Base-by-base conservation (phyloP, 1,140 invertebrate genomes). In the Drosophila parvula region DNA sequence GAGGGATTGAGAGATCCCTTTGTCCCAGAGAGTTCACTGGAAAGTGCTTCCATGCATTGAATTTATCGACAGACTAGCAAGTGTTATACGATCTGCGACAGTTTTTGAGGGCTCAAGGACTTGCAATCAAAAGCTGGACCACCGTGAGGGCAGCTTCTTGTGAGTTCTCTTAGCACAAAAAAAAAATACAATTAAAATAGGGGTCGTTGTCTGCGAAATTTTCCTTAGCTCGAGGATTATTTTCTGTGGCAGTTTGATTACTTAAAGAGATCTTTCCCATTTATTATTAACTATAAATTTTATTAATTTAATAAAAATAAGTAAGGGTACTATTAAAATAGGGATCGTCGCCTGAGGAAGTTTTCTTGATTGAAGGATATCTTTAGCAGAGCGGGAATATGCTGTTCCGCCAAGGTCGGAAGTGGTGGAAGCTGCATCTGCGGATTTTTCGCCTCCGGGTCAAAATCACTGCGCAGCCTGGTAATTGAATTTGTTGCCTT, bases 401-500 rank as follows among this genome's bases (percentile, higher is more conserved):
- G 18, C 32, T 22, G 32, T 60, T 55, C 36, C 27, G 36, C 12
- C 43, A 28, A 48, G 43, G 55, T 78, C 68, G 79, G 83, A 88
- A 79, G 71, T 82, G 44, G 41, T 78, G 62, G 74, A 68, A 60
- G 79, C 75, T 80, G 75, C 50, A 51, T 64, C 53, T 64, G 74
- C 65, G 48, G 50, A 47, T 30, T 34, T 34, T 65, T 44, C 38
- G 63, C 68, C 79, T 57, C 22, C 56, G 30, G 67, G 83, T 63
- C 83, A 70, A 47, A 30, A 36, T 78, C 58, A 57, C 64, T 78
- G 71, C 83, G 76, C 62, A 74, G 83, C 64, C 55, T 56, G 67
- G 16, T 86, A 86, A 86, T 86, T 86, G 83, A 86, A 86, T 86
- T 86, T 88, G 83, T 83, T 83, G 77, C 84, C 83, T 86, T 88